Evolutionary conservation across 2,113 vertebrate genomes (phyloP).

Genomic region (Onychostoma macrolepis): DNA sequence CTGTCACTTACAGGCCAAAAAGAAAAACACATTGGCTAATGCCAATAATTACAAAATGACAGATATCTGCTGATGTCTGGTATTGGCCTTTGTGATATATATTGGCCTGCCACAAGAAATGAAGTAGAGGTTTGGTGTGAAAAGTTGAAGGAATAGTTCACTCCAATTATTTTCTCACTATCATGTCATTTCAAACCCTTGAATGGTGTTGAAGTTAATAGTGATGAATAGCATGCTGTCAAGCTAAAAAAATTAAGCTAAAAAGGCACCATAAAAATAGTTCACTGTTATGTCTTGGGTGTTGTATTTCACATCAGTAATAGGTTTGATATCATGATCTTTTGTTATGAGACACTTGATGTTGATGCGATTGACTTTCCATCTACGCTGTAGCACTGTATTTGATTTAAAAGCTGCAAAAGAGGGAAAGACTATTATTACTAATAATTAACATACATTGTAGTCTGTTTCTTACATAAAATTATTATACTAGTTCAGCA

Average conservation of each 20-base stretch:
- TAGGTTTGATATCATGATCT: not conserved
- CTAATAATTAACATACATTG: not conserved
- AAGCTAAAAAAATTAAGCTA: not conserved
- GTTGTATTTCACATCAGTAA: not conserved
- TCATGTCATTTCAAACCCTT: not conserved
- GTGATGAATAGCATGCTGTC: not conserved
- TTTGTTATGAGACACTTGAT: not conserved
- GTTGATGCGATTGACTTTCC: not conserved
- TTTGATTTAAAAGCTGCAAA: not conserved
- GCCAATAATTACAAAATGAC: not conserved
- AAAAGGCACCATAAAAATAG: not conserved
- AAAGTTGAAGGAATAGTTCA: not conserved
- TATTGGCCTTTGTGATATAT: not conserved
- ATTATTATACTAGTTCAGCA: not conserved
- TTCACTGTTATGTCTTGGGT: not conserved
- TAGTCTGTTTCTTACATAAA: not conserved
- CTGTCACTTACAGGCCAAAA: not conserved
- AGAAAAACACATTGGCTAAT: not conserved
- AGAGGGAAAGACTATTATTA: not conserved
- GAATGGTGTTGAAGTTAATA: not conserved
- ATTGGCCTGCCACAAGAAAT: not conserved
- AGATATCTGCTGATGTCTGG: not conserved
- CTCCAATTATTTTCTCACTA: not conserved
- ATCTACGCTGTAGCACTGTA: not conserved
- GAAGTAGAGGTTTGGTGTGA: not conserved